Conservation (phyloP, 2,113 vertebrate genomes). For the Plectropomus leopardus region DNA sequence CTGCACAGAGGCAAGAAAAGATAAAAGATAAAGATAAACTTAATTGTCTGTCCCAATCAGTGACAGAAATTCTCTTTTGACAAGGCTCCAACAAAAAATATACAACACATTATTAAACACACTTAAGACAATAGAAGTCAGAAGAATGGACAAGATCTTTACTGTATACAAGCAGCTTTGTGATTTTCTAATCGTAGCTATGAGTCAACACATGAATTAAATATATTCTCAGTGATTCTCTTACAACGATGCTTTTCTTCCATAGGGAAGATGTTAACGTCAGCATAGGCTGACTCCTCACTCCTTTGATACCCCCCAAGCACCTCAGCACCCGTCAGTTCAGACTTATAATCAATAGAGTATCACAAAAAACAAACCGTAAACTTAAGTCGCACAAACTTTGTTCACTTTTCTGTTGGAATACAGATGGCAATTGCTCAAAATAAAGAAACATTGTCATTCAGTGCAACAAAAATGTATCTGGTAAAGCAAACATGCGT, state of each 20-base stretch:
- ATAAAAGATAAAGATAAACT: too few relatives aligned
- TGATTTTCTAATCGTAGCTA: conserved; percentile 15
- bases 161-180: conserved; percentile 15
- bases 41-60: too few relatives aligned
- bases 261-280: background rate
- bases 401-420: background rate
- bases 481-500: conserved; percentile 14
- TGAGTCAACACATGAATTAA: conserved; percentile 26
- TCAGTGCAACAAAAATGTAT: conserved; percentile 7
- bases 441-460: conserved; percentile 14
- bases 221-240: conserved; percentile 17
- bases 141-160: background rate
- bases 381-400: conserved; percentile 7
- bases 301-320: background rate
- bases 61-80: too few relatives aligned
- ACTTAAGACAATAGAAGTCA: background rate
- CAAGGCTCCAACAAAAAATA: too few relatives aligned
- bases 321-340: conserved; percentile 15
- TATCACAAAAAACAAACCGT: background rate
- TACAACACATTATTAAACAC: too few relatives aligned
- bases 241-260: background rate
- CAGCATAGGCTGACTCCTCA: background rate
- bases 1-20: background rate
- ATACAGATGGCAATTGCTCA: background rate
- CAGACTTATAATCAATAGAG: background rate